Percentiles rank a stretch among this genome's conserved stretches.
Evolutionary conservation across 53 echinoderm and acorn worm species (phyloP).

Genomic region (Paracentrotus lividus): DNA sequence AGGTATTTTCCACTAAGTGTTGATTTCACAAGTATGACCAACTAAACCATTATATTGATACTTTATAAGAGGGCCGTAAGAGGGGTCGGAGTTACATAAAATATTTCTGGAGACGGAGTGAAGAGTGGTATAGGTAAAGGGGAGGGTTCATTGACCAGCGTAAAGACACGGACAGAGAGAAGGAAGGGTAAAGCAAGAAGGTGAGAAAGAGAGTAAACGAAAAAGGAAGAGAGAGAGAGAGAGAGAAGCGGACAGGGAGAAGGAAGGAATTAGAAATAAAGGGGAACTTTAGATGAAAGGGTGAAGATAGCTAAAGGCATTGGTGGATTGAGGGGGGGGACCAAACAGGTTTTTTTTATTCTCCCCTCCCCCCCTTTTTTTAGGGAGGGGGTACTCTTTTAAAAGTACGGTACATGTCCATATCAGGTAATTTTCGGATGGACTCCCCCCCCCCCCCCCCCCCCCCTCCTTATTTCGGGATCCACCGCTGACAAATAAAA

Average conservation of each 20-base stretch:
- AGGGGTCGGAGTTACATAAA: background rate
- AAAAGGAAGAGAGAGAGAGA: background rate
- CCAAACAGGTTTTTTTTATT: too few species aligned
- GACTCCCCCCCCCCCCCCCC: too few species aligned
- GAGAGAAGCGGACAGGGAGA: background rate
- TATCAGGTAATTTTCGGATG: too few species aligned
- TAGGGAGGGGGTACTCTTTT: too few species aligned
- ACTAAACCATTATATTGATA: background rate
- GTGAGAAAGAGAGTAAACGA: background rate
- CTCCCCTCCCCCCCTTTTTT: too few species aligned
- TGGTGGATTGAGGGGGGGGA: too few species aligned
- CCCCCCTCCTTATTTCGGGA: too few species aligned
- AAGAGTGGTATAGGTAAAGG: background rate
- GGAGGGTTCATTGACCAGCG: background rate
- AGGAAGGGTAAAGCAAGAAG: background rate
- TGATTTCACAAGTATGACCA: background rate
- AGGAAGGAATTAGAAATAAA: background rate
- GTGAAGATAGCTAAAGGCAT: too few species aligned
- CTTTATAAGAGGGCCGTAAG: background rate
- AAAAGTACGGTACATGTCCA: too few species aligned
- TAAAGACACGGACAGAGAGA: background rate
- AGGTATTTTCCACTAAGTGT: background rate
- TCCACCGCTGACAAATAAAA: too few species aligned
- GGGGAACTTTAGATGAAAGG: background rate
- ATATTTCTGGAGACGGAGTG: background rate